These are phyloP conservation scores for Dryobota labecula DNA, from an alignment of 2,888 invertebrate genomes.

Conservation along the genomic window DNA sequence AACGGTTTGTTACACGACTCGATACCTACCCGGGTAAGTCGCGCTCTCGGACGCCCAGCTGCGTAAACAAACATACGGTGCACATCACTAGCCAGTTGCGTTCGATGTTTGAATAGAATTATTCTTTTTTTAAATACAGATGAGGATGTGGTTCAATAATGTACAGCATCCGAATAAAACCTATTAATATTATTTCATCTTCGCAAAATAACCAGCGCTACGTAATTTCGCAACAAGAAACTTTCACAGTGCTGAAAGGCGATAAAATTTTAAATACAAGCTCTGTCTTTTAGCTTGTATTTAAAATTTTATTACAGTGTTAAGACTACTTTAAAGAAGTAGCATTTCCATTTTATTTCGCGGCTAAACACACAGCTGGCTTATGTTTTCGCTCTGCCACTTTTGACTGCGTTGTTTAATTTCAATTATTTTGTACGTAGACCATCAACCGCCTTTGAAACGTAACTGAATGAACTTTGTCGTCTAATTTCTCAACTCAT, in stretches of 20 bases:
- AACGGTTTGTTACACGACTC: conserved; percentile 75
- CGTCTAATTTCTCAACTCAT: conserved; percentile 49
- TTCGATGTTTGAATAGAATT: conserved; percentile 62
- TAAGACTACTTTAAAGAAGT: conserved; percentile 44
- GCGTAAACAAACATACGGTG: conserved; percentile 78
- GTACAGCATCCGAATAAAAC: conserved; percentile 31
- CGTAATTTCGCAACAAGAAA: conserved; percentile 44
- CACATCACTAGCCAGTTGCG: conserved; percentile 72
- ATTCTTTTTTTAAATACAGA: conserved; percentile 62
- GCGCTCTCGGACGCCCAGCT: conserved; percentile 71
- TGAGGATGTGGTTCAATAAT: conserved; percentile 53
- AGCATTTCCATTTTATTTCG: conserved; percentile 44
- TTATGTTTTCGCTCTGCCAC: conserved; percentile 9
- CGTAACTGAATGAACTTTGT: conserved; percentile 2
- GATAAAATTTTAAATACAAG: too few relatives aligned
- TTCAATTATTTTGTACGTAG: conserved; percentile 21
- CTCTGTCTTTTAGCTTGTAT: too few relatives aligned
- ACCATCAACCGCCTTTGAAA: conserved; percentile 10
- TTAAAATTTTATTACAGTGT: conserved; percentile 46
- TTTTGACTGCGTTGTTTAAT: conserved; percentile 24
- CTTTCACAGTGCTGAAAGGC: conserved; percentile 42
- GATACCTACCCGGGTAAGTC: conserved; percentile 66
- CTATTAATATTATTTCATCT: conserved; percentile 37
- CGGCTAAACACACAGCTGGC: conserved; percentile 12
- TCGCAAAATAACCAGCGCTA: conserved; percentile 25